A percentile compares a stretch with the other conserved stretches of the same genome.
Evolutionary conservation across 2,113 vertebrate species (phyloP).

Genomic region (Hippocampus abdominalis): DNA sequence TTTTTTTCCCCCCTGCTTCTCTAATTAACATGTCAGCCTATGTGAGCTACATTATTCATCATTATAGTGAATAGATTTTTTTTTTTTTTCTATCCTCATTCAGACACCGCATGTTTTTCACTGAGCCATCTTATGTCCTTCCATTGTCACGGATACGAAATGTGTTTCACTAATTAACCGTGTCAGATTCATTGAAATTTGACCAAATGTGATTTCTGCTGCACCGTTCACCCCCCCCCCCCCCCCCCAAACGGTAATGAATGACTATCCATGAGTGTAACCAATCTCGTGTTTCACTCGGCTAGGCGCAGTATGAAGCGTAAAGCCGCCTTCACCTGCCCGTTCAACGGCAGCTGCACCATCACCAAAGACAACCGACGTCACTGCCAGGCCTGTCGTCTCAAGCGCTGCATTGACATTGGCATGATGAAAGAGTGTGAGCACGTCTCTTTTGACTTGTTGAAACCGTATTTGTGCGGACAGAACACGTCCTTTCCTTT

Average conservation of each 20-base stretch:
- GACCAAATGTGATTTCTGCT: background rate
- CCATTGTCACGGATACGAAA: background rate
- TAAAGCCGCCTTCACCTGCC: constrained; percentile 91
- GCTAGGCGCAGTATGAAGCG: constrained; percentile 94
- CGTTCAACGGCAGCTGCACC: constrained; percentile 88
- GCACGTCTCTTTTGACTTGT: constrained; percentile 51
- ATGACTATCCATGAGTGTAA: background rate
- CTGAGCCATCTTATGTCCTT: background rate
- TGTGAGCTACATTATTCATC: background rate
- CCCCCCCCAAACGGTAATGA: background rate
- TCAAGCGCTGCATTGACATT: constrained; percentile 92
- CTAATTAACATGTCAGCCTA: background rate
- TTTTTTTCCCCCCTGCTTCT: background rate
- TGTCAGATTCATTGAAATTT: background rate
- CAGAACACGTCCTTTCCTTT: background rate
- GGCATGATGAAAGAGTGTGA: constrained; percentile 99
- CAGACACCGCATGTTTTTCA: background rate
- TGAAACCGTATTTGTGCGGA: background rate
- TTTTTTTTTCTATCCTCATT: background rate
- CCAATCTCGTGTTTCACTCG: constrained; percentile 15
- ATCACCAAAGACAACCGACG: constrained; percentile 98
- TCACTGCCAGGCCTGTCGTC: constrained; percentile 94
- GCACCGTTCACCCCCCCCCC: background rate
- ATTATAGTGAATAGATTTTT: background rate
- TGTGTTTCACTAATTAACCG: background rate